Evolutionary conservation across 2,113 vertebrate genomes (phyloP).

Genomic region (Mirounga angustirostris): DNA sequence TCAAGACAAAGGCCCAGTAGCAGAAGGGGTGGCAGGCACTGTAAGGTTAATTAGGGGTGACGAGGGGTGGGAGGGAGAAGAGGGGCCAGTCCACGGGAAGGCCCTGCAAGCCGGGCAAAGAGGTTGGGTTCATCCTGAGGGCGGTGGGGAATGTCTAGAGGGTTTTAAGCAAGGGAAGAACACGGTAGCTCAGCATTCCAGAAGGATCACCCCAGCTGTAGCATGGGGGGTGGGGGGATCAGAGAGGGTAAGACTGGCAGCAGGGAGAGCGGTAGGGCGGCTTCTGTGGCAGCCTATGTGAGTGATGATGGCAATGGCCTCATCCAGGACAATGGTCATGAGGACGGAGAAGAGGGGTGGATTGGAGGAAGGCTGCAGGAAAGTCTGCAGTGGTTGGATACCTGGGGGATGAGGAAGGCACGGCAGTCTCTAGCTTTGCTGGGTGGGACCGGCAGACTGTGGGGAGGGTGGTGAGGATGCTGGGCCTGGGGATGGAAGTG

Average conservation of each 20-base stretch:
- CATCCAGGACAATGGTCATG: not conserved
- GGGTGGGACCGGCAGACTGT: rapidly evolving
- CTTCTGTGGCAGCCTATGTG: not conserved
- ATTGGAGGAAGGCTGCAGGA: not conserved
- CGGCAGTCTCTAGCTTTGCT: not conserved
- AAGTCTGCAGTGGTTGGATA: not conserved
- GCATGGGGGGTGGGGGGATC: not conserved
- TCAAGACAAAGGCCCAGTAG: not conserved
- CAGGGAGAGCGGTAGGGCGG: not conserved
- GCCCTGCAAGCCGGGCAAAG: not conserved
- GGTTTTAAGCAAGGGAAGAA: not conserved
- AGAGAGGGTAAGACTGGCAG: not conserved
- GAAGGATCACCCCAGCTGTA: not conserved
- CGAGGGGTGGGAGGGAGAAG: no score
- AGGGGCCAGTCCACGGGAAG: not conserved
- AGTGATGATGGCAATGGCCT: no score
- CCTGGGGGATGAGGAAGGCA: not conserved
- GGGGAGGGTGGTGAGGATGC: not conserved
- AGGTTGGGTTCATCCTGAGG: not conserved
- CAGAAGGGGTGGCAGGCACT: not conserved
- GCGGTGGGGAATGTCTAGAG: no score
- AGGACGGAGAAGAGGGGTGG: not conserved
- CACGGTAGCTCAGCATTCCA: not conserved
- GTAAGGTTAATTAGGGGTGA: no score
- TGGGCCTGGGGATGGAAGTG: not conserved